Percentiles rank a stretch among this genome's conserved stretches.
phyloP scores from a whole-genome alignment of 2,888 invertebrate genomes.

The Macropis europaea region DNA sequence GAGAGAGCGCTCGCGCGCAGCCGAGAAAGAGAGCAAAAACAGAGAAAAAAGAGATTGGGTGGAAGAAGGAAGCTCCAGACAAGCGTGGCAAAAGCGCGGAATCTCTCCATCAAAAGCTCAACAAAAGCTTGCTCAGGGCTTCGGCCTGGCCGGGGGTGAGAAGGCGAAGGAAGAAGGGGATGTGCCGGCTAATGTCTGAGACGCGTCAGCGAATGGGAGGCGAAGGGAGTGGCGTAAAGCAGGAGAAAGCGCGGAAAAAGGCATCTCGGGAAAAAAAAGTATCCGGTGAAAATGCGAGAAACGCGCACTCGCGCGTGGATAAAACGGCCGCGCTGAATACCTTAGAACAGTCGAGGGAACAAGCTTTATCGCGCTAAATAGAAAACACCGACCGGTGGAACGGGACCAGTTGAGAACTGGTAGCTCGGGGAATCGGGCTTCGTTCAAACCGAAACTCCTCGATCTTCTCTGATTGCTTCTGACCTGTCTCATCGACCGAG shows the following conservation, averaged over 20 bases:
- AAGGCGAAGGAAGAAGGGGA: constrained; percentile 35
- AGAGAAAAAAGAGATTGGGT: neutral
- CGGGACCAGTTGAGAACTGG: neutral
- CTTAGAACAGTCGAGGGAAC: constrained; percentile 32
- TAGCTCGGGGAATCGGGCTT: constrained; percentile 5
- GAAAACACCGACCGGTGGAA: neutral
- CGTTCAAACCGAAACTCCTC: constrained; percentile 28
- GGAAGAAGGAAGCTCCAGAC: constrained; percentile 53
- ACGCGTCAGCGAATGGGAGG: constrained; percentile 55
- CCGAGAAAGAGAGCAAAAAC: constrained; percentile 1
- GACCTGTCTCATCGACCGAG: neutral
- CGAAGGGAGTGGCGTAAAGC: constrained; percentile 21
- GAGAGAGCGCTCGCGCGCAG: no score
- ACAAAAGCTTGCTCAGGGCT: constrained; percentile 66
- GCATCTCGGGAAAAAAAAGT: neutral
- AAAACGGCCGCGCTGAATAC: constrained; percentile 30
- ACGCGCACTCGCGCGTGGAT: constrained; percentile 9
- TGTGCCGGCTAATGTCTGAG: constrained; percentile 63
- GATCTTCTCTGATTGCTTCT: neutral
- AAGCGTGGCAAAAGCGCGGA: constrained; percentile 65
- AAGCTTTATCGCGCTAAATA: constrained; percentile 13
- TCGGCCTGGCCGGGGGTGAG: constrained; percentile 46
- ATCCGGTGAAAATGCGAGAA: neutral
- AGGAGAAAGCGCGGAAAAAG: constrained; percentile 33
- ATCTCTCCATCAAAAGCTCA: constrained; percentile 70